Evolutionary conservation across 2,797 vertebrate genomes (phyloP).

Genomic region (Garrulus glandarius): DNA sequence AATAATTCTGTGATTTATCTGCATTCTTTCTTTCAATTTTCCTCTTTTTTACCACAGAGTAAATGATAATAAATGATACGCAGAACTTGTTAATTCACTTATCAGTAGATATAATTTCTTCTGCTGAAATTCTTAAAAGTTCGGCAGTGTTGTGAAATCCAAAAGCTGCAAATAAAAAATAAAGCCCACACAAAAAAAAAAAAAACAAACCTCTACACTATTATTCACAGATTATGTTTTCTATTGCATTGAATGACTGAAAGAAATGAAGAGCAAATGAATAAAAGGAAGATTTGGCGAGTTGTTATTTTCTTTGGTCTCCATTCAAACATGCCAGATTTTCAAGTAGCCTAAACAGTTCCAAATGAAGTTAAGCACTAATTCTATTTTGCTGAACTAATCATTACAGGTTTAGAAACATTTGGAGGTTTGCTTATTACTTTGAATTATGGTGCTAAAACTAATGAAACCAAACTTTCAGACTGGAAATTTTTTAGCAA

Average conservation of each 20-base stretch:
- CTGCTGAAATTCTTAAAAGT: neutral
- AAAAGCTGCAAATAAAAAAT: neutral
- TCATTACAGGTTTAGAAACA: neutral
- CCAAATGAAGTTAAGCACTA: neutral
- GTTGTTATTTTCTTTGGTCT: neutral
- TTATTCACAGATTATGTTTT: neutral
- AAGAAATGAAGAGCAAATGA: neutral
- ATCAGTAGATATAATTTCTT: neutral
- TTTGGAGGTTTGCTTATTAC: neutral
- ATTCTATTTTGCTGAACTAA: neutral
- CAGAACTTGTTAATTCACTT: neutral
- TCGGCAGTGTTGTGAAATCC: neutral
- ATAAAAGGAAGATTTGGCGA: neutral
- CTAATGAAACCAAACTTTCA: neutral
- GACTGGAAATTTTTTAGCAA: neutral
- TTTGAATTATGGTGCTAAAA: neutral
- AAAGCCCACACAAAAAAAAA: rapidly evolving
- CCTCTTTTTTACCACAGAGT: neutral
- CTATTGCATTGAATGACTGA: neutral
- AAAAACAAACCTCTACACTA: neutral
- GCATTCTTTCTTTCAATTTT: neutral
- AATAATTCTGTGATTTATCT: neutral
- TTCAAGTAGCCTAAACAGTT: neutral
- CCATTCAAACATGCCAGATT: neutral
- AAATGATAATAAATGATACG: neutral